Conservation (phyloP, 35 echinoderm and acorn worm genomes). For the Anneissia japonica region DNA sequence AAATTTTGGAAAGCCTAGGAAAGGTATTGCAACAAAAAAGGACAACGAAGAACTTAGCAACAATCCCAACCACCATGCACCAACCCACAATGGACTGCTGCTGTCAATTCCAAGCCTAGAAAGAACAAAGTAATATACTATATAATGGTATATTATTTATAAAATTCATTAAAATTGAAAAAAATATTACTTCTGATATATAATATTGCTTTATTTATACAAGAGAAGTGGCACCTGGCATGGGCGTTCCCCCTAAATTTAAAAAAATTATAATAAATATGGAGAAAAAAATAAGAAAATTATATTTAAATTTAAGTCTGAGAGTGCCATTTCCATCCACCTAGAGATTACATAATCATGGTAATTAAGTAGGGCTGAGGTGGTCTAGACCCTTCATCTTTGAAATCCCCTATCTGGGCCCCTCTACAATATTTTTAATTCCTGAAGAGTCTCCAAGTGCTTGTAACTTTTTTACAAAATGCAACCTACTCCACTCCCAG, state of each 20-base stretch:
- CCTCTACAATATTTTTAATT: no score
- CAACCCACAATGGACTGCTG: conserved; percentile 62
- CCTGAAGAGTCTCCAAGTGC: no score
- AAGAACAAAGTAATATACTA: not conserved
- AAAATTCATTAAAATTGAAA: not conserved
- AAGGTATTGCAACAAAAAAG: conserved; percentile 28
- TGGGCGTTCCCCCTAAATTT: no score
- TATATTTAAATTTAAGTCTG: not conserved
- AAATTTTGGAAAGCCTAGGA: conserved; percentile 46
- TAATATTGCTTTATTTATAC: not conserved
- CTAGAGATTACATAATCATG: no score
- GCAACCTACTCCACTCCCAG: no score
- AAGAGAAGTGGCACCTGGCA: not conserved
- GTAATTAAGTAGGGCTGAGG: no score
- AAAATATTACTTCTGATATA: not conserved
- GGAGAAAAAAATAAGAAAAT: no score
- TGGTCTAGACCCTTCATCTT: no score
- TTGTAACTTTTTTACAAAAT: no score
- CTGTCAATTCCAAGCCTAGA: conserved; percentile 11
- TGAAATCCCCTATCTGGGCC: no score
- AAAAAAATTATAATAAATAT: not conserved
- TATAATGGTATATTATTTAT: not conserved
- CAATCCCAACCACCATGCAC: conserved; percentile 76
- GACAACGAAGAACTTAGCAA: conserved; percentile 28
- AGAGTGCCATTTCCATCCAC: no score